Percentiles rank a stretch among this genome's conserved stretches.
These are phyloP conservation scores for Megathymus violae DNA, from an alignment of 1,140 invertebrate species.

Conservation along the genomic window DNA sequence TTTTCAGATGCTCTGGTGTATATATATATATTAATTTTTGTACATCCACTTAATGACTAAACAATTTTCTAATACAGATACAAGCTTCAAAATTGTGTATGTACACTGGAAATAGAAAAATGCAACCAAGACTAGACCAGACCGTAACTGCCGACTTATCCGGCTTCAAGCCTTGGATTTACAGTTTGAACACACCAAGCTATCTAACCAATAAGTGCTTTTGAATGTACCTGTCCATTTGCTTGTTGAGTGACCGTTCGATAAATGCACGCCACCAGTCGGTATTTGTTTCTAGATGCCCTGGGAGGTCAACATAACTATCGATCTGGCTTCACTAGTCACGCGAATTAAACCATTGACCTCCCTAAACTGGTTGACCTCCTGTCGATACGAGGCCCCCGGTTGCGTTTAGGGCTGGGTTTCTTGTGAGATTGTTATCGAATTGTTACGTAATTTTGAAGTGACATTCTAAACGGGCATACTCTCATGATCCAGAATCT, in stretches of 20 bases:
- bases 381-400: constrained; percentile 24
- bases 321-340: constrained; percentile 22
- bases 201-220: constrained; percentile 12
- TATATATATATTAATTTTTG: no score
- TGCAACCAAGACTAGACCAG: constrained; percentile 4
- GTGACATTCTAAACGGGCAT: constrained; percentile 11
- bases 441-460: constrained; percentile 17
- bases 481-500: constrained; percentile 8
- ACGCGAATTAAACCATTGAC: constrained; percentile 32
- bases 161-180: constrained; percentile 10
- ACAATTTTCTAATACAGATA: no score
- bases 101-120: background rate
- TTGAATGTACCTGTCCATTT: constrained; percentile 18
- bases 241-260: constrained; percentile 19
- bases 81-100: no score
- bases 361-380: constrained; percentile 26
- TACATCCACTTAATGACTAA: no score
- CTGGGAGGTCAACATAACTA: constrained; percentile 21
- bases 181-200: constrained; percentile 1
- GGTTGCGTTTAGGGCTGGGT: constrained; percentile 23
- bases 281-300: constrained; percentile 21
- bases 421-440: constrained; percentile 25
- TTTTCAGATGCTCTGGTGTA: no score
- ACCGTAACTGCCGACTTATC: constrained; percentile 1
- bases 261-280: constrained; percentile 19